Evolutionary conservation across 2,797 vertebrate genomes (phyloP).

Genomic region (Pseudopleuronectes americanus): DNA sequence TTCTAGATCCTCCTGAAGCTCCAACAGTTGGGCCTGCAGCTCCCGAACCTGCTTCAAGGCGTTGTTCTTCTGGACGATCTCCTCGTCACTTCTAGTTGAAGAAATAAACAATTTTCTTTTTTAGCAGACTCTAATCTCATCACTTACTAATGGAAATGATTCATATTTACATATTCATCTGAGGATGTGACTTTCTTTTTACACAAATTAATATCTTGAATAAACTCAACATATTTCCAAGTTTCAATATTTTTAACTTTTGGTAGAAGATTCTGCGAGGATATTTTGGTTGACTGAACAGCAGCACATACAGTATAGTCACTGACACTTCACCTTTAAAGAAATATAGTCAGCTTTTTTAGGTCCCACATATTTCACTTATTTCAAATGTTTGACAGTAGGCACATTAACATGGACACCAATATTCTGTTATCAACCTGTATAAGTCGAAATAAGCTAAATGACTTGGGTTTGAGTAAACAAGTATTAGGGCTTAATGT

Average conservation of each 20-base stretch:
- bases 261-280: background rate
- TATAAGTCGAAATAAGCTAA: too few species aligned
- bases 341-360: too few species aligned
- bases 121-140: background rate
- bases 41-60: slow-evolving; percentile 93
- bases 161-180: background rate
- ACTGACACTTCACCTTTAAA: too few species aligned
- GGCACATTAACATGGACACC: too few species aligned
- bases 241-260: too few species aligned
- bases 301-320: background rate
- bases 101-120: slow-evolving; percentile 11
- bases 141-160: too few species aligned
- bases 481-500: too few species aligned
- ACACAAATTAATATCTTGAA: background rate
- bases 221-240: background rate
- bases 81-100: slow-evolving; percentile 90
- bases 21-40: slow-evolving; percentile 94
- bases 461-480: too few species aligned
- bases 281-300: background rate
- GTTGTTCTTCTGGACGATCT: slow-evolving; percentile 92
- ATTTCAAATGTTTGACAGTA: too few species aligned
- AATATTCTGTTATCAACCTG: too few species aligned
- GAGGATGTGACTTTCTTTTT: background rate
- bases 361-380: too few species aligned
- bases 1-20: slow-evolving; percentile 97